A percentile compares a stretch with the other conserved stretches of the same genome.
These are phyloP conservation scores for Forbesichthys papilliferus DNA, from an alignment of 2,113 vertebrate species.

Conservation along the genomic window DNA sequence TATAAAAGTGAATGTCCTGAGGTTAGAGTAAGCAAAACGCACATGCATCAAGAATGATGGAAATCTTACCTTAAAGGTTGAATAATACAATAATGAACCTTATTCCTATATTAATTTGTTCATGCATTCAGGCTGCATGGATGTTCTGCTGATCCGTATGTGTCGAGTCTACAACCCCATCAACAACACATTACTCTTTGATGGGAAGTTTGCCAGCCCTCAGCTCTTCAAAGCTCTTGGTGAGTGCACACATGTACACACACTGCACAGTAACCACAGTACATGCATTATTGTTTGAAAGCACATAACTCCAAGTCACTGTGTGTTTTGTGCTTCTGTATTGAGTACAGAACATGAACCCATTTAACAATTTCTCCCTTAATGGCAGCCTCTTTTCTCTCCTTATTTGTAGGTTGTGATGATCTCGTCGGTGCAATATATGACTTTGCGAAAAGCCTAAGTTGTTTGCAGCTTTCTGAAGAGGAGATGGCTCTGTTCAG, in stretches of 20 bases:
- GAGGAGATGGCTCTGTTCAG: slow-evolving; percentile 90
- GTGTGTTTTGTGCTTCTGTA: not conserved
- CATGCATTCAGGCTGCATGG: slow-evolving; percentile 82
- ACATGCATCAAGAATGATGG: slow-evolving; percentile 29
- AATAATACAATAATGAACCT: slow-evolving; percentile 23
- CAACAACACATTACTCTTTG: slow-evolving; percentile 87
- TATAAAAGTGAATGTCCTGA: not conserved
- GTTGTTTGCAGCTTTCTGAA: slow-evolving; percentile 83
- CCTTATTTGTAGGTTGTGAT: slow-evolving; percentile 79
- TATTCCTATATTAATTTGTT: slow-evolving; percentile 32
- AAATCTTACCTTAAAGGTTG: not conserved
- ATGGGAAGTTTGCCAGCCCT: slow-evolving; percentile 83
- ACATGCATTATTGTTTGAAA: not conserved
- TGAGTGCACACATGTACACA: slow-evolving; percentile 63
- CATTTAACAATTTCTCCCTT: not conserved
- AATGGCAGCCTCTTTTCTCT: not conserved
- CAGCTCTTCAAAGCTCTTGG: slow-evolving; percentile 89
- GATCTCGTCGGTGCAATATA: slow-evolving; percentile 83
- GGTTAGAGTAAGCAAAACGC: slow-evolving; percentile 17
- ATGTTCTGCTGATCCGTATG: slow-evolving; percentile 89
- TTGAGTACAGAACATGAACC: not conserved
- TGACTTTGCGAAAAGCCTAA: slow-evolving; percentile 84
- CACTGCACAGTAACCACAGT: not conserved
- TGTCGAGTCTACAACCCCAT: slow-evolving; percentile 86
- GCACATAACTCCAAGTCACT: not conserved